Evolutionary conservation across 2,113 vertebrate species (phyloP).

Genomic region (Labrus mixtus): DNA sequence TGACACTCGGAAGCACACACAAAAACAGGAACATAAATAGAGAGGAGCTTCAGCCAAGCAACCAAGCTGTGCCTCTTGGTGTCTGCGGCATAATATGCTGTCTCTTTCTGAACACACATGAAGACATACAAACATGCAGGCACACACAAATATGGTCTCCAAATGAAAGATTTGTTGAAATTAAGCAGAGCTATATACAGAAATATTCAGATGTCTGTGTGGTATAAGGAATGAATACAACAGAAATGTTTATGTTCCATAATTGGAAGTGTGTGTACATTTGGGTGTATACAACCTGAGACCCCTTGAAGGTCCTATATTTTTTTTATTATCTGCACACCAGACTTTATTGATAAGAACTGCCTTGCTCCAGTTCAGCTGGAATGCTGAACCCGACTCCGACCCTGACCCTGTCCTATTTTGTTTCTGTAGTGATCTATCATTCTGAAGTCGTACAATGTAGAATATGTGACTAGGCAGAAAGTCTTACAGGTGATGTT

Average conservation of each 20-base stretch:
- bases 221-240: too few relatives aligned
- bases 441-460: conserved; percentile 32
- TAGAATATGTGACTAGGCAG: background rate
- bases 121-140: background rate
- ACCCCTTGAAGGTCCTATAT: background rate
- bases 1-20: conserved; percentile 1
- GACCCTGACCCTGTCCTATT: conserved; percentile 25
- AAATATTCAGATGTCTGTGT: background rate
- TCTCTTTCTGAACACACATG: conserved; percentile 14
- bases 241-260: background rate
- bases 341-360: background rate
- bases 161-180: background rate
- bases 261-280: background rate
- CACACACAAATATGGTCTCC: too few relatives aligned
- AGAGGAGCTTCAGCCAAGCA: conserved; percentile 44
- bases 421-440: conserved; percentile 4
- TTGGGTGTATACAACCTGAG: too few relatives aligned
- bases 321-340: conserved; percentile 5
- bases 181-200: background rate
- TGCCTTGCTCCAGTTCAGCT: background rate
- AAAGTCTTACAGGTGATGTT: conserved; percentile 1
- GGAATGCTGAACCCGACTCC: conserved; percentile 16
- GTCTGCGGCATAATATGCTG: conserved; percentile 19
- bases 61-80: conserved; percentile 33
- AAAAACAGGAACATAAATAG: conserved; percentile 43